Conservation (phyloP, 2,113 vertebrate species). For the Cinclus mexicanus region DNA sequence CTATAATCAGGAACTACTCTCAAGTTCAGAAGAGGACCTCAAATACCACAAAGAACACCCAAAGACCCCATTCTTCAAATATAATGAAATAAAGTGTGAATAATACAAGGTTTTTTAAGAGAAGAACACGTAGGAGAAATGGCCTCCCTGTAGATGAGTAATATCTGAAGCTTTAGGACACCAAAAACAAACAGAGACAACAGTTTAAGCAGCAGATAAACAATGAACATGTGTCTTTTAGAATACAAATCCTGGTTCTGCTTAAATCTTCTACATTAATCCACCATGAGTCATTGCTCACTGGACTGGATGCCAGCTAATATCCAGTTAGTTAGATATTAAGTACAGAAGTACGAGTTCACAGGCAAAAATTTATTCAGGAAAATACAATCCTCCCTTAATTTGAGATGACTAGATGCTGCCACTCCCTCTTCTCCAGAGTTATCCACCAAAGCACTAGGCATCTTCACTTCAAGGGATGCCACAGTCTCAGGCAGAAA, state of each 20-base stretch:
- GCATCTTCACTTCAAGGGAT: not conserved
- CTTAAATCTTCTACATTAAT: not conserved
- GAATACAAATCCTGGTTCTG: not conserved
- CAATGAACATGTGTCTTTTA: not conserved
- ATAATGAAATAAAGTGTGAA: not conserved
- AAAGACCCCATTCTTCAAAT: not conserved
- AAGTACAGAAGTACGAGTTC: not conserved
- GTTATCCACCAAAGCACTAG: not conserved
- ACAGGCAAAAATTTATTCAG: not conserved
- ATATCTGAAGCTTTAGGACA: not conserved
- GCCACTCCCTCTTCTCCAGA: not conserved
- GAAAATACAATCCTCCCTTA: not conserved
- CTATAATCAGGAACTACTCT: not conserved
- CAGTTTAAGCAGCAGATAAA: conserved; percentile 7
- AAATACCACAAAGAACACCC: not conserved
- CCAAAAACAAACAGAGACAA: not conserved
- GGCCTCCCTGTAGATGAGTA: not conserved
- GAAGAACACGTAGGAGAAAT: not conserved
- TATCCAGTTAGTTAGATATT: too few species aligned
- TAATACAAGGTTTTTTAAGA: not conserved
- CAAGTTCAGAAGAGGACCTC: not conserved
- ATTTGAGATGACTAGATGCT: not conserved
- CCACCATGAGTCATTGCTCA: not conserved
- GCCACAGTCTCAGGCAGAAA: not conserved
- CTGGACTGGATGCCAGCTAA: not conserved